Conservation (phyloP, 2,113 vertebrate species). For the Daboia siamensis region DNA sequence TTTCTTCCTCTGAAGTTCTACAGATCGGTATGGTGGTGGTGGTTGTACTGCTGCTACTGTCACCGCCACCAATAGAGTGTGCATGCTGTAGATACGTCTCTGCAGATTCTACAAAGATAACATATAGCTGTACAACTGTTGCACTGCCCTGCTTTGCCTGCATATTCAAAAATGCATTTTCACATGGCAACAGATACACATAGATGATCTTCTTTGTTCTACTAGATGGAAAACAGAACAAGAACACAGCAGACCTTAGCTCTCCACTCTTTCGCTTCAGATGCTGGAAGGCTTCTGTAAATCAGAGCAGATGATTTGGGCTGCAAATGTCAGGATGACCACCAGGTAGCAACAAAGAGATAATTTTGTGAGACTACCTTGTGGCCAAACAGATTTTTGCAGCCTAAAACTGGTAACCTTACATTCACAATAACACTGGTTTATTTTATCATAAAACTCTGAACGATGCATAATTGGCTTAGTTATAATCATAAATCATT, state of each 20-base stretch:
- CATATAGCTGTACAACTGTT: conserved; percentile 29
- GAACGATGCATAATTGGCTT: not conserved
- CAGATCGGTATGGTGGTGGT: conserved; percentile 82
- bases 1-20: conserved; percentile 90
- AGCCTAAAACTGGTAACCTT: not conserved
- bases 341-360: not conserved
- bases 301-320: not conserved
- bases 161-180: not conserved
- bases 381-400: not conserved
- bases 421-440: not conserved
- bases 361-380: not conserved
- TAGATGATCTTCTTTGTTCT: not conserved
- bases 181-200: not conserved
- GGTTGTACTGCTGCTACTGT: conserved; percentile 53
- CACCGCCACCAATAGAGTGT: conserved; percentile 70
- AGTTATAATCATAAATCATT: not conserved
- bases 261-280: not conserved
- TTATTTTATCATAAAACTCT: not conserved
- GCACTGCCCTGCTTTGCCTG: conserved; percentile 22
- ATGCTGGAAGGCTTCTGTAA: not conserved
- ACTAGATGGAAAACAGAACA: not conserved
- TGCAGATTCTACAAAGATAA: conserved; percentile 69
- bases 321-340: not conserved
- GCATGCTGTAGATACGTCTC: conserved; percentile 78
- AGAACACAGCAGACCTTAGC: not conserved